phyloP scores from a whole-genome alignment of 1,140 invertebrate genomes.

The Vanessa atalanta region DNA sequence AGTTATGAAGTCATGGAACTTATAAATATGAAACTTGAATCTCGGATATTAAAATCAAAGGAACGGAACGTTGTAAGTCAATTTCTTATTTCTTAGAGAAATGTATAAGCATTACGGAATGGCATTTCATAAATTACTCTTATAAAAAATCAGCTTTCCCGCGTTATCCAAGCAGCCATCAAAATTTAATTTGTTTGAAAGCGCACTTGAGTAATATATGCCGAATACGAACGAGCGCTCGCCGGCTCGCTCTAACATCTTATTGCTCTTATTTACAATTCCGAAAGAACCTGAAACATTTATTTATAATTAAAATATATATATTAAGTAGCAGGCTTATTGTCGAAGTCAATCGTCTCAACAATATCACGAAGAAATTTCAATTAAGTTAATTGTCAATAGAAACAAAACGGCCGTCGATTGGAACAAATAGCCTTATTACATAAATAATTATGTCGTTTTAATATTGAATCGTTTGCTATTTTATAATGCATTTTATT shows the following conservation, averaged over 20 bases:
- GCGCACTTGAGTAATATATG: slow-evolving; percentile 69
- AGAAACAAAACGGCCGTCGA: too few relatives aligned
- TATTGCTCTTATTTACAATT: slow-evolving; percentile 34
- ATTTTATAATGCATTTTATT: too few relatives aligned
- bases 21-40: slow-evolving; percentile 15
- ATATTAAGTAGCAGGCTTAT: too few relatives aligned
- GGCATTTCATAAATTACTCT: slow-evolving; percentile 47
- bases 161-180: slow-evolving; percentile 55
- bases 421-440: too few relatives aligned
- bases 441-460: too few relatives aligned
- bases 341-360: too few relatives aligned
- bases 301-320: not conserved
- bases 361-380: too few relatives aligned
- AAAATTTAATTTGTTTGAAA: slow-evolving; percentile 76
- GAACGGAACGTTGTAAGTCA: slow-evolving; percentile 29
- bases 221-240: slow-evolving; percentile 50
- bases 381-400: too few relatives aligned
- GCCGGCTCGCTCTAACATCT: slow-evolving; percentile 32
- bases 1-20: not conserved
- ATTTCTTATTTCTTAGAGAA: slow-evolving; percentile 37
- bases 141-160: slow-evolving; percentile 44
- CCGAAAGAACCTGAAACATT: not conserved
- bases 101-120: slow-evolving; percentile 39
- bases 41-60: slow-evolving; percentile 31
- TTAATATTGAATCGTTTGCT: too few relatives aligned